A percentile compares a stretch with the other conserved stretches of the same genome.
These are phyloP conservation scores for Rutpela maculata DNA, from an alignment of 2,888 invertebrate genomes.

Conservation along the genomic window DNA sequence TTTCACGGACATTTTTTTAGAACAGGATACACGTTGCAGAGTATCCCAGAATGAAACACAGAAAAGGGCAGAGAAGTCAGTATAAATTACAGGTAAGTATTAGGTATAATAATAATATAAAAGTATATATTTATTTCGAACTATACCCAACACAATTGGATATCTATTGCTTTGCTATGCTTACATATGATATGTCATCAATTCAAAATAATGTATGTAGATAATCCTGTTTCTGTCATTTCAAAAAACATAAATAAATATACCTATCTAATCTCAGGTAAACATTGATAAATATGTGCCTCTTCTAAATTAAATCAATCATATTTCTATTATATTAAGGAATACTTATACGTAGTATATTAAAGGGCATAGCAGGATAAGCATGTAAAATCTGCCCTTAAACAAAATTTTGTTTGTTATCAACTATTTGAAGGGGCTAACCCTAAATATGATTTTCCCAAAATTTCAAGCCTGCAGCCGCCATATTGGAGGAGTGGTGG, in stretches of 20 bases:
- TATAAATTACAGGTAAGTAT: too few relatives aligned
- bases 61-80: too few relatives aligned
- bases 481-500: too few relatives aligned
- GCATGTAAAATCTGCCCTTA: too few relatives aligned
- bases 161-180: neutral
- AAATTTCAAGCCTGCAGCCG: too few relatives aligned
- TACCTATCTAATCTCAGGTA: conserved; percentile 7
- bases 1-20: too few relatives aligned
- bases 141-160: neutral
- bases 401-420: too few relatives aligned
- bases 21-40: too few relatives aligned
- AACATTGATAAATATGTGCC: neutral
- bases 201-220: neutral
- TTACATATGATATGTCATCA: neutral
- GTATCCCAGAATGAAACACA: too few relatives aligned
- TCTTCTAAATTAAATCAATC: neutral
- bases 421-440: too few relatives aligned
- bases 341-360: neutral
- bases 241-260: neutral
- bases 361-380: too few relatives aligned
- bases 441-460: too few relatives aligned
- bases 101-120: neutral
- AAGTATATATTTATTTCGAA: neutral
- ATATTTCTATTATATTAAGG: neutral
- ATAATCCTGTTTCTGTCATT: neutral